Base-by-base conservation (phyloP, 2,888 invertebrate species). In the Orthosia gothica region DNA sequence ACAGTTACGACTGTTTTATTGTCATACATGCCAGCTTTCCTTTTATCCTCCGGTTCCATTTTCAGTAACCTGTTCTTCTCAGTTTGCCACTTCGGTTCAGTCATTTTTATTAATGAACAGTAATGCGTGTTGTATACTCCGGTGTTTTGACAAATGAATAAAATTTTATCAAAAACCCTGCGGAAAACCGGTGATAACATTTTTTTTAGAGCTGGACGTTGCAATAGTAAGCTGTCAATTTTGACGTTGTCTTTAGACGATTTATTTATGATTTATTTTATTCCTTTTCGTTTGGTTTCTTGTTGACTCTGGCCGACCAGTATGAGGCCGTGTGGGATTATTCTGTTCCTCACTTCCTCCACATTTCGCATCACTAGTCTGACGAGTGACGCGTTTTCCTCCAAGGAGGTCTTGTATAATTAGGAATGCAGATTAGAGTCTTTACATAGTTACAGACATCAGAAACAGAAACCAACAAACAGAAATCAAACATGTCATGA, bases 51-150 rank as follows among this genome's bases (percentile, higher is more conserved):
- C 55, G 95, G 54, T 0, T 95, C 89, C 95, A 97, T 94, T 9
- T 91, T 91, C 49, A 97, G 85, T 82, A 96, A 97, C 82, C 96
- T 97, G 45, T 95, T 93, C 94, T 97, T 97, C 84, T 97, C 97
- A 12, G 76, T 83, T 89, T 94, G 88, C 97, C 97, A 97, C 69
- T 91, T 90, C 3, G 90, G 76, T 70, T 91, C 87, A 79, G 93
- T 88, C 97, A 97, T 97, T 89, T 94, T 95, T 20, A 85, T 63
- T 16, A 91, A 32, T 0, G 93, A 90, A 84, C 85, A 90, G 55
- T 67, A 85, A 61, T 90, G 85, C 32, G 68, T 74, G 74, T 85
- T 69, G 59, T 67, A 50, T 62, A 55, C 12, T 61, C 65, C 70
- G 26, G 77, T 74, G n/a, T 73, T 71, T 62, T 45, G 72, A 58